A percentile compares a stretch with the other conserved stretches of the same genome.
Evolutionary conservation across 2,888 invertebrate genomes (phyloP).

Genomic region (Myathropa florea): DNA sequence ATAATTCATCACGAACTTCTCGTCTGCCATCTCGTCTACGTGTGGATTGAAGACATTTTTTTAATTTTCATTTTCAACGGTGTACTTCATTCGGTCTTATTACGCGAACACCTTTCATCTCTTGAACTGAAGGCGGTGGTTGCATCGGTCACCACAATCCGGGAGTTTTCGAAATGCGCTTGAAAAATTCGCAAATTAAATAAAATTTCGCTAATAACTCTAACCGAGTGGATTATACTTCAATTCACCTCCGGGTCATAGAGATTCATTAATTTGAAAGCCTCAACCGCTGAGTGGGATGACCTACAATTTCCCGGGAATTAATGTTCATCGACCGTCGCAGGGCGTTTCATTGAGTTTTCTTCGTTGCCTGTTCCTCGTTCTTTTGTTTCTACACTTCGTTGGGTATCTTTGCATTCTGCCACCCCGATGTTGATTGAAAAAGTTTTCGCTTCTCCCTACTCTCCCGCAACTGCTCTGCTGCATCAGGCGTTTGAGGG

Average conservation of each 20-base stretch:
- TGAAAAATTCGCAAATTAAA: constrained; percentile 2
- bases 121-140: neutral
- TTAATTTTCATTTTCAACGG: neutral
- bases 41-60: constrained; percentile 7
- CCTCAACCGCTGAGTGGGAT: neutral
- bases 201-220: constrained; percentile 1
- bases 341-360: neutral
- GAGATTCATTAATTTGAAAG: constrained; percentile 31
- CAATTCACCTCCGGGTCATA: constrained; percentile 4
- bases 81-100: too few relatives aligned
- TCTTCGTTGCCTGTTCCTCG: neutral
- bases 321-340: neutral
- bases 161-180: neutral
- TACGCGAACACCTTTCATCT: neutral
- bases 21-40: constrained; percentile 14
- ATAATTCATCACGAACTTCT: constrained; percentile 19
- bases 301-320: constrained; percentile 7
- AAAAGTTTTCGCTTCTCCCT: neutral
- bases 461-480: too few relatives aligned
- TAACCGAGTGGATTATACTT: neutral
- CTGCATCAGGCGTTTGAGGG: neutral
- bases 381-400: neutral
- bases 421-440: neutral
- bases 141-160: neutral
- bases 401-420: neutral